phyloP scores from a whole-genome alignment of 1,140 invertebrate species.

The Nilaparvata lugens region DNA sequence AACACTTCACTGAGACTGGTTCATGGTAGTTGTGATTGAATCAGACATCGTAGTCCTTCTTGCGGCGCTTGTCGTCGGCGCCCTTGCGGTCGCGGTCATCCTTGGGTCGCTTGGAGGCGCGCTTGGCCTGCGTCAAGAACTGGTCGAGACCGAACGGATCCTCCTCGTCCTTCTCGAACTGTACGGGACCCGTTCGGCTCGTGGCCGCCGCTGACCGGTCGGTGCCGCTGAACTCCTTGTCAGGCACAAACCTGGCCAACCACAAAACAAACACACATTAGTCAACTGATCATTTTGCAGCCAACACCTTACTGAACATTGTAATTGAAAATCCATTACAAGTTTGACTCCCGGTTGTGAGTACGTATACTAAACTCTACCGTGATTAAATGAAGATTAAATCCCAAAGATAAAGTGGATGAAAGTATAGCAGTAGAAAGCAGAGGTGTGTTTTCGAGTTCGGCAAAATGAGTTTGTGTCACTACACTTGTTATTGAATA shows the following conservation, averaged over 20 bases:
- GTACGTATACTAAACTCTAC: too few relatives aligned
- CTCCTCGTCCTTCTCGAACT: constrained; percentile 89
- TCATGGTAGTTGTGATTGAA: not conserved
- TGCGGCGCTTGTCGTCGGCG: constrained; percentile 25
- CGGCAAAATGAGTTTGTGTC: too few relatives aligned
- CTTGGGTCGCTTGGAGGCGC: constrained; percentile 50
- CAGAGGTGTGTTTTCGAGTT: too few relatives aligned
- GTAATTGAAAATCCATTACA: too few relatives aligned
- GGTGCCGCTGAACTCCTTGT: constrained; percentile 91
- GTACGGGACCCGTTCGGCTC: constrained; percentile 89
- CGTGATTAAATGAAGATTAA: too few relatives aligned
- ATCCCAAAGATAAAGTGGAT: too few relatives aligned
- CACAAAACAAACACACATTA: not conserved
- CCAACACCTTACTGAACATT: too few relatives aligned
- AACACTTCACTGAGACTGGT: too few relatives aligned
- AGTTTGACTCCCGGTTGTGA: too few relatives aligned
- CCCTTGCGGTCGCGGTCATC: constrained; percentile 22
- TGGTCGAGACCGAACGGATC: constrained; percentile 97
- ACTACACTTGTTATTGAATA: too few relatives aligned
- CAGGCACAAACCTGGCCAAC: constrained; percentile 75
- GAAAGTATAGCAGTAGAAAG: too few relatives aligned
- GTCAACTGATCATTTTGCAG: too few relatives aligned
- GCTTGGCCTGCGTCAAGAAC: constrained; percentile 94
- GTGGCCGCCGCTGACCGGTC: constrained; percentile 59
- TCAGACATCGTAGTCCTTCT: constrained; percentile 22